Evolutionary conservation across 2,113 vertebrate species (phyloP).

Genomic region (Oplegnathus fasciatus): DNA sequence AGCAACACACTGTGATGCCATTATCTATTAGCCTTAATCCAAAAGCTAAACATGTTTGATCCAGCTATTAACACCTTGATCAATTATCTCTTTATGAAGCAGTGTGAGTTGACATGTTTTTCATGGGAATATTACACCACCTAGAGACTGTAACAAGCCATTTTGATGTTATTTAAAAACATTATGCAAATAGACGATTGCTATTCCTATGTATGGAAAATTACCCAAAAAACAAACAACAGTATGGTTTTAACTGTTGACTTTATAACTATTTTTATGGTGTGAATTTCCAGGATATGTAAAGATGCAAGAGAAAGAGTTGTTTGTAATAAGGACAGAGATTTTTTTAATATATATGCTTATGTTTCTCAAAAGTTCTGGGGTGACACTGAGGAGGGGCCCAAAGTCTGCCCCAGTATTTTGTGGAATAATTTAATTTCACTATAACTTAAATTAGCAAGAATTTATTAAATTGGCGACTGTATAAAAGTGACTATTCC

Average conservation of each 20-base stretch:
- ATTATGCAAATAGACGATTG: conserved; percentile 34
- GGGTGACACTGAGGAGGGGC: not conserved
- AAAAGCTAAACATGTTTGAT: conserved; percentile 66
- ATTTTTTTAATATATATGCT: not conserved
- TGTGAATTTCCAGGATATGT: conserved; percentile 30
- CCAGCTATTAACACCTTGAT: conserved; percentile 63
- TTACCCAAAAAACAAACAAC: conserved; percentile 34
- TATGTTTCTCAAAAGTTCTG: not conserved
- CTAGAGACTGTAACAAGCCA: not conserved
- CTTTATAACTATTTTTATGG: conserved; percentile 58
- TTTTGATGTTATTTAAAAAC: conserved; percentile 39
- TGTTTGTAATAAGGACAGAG: not conserved
- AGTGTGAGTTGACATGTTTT: not conserved
- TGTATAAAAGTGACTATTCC: not conserved
- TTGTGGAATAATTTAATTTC: conserved; percentile 3
- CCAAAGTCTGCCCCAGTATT: too few relatives aligned
- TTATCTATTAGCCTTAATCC: conserved; percentile 73
- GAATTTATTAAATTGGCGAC: not conserved
- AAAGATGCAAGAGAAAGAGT: conserved; percentile 10
- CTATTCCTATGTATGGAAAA: conserved; percentile 50
- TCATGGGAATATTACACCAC: conserved; percentile 13
- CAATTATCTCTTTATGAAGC: conserved; percentile 47
- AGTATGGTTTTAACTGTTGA: conserved; percentile 53
- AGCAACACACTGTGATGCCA: conserved; percentile 57
- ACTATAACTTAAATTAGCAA: not conserved